Evolutionary conservation across 2,113 vertebrate genomes (phyloP).

Genomic region (Cichladusa arquata): DNA sequence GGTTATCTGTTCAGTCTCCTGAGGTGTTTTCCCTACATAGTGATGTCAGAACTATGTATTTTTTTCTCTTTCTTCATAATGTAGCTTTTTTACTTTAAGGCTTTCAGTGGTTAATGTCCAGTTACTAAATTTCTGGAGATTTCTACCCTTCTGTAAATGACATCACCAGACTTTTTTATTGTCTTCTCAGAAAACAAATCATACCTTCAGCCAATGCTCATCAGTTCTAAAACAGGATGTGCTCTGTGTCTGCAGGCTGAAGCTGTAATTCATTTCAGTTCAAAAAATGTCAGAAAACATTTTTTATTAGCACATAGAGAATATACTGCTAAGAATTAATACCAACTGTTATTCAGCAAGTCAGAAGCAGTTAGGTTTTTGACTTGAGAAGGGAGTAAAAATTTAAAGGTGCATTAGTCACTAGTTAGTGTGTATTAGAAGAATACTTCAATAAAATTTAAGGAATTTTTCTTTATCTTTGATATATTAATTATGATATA

Average conservation of each 20-base stretch:
- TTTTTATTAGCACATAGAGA: neutral
- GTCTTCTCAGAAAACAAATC: neutral
- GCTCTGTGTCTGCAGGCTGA: neutral
- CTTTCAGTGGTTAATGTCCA: neutral
- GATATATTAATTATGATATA: neutral
- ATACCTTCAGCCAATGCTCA: neutral
- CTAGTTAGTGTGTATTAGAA: neutral
- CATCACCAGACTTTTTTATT: neutral
- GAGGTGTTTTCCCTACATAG: neutral
- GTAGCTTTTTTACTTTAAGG: neutral
- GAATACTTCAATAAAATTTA: neutral
- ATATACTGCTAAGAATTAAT: neutral
- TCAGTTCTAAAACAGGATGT: neutral
- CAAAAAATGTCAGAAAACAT: neutral
- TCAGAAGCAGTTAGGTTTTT: neutral
- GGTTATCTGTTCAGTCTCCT: neutral
- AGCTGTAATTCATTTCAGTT: neutral
- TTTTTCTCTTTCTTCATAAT: neutral
- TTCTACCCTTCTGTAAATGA: neutral
- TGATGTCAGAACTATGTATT: neutral
- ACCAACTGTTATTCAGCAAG: neutral
- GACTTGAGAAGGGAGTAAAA: neutral
- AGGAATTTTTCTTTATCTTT: neutral
- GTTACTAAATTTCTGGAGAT: neutral
- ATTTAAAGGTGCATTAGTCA: neutral